Evolutionary conservation across 2,797 vertebrate genomes (phyloP), one percentile per base, ranked within the genome.

Genomic region (Adelosebastes latens): DNA sequence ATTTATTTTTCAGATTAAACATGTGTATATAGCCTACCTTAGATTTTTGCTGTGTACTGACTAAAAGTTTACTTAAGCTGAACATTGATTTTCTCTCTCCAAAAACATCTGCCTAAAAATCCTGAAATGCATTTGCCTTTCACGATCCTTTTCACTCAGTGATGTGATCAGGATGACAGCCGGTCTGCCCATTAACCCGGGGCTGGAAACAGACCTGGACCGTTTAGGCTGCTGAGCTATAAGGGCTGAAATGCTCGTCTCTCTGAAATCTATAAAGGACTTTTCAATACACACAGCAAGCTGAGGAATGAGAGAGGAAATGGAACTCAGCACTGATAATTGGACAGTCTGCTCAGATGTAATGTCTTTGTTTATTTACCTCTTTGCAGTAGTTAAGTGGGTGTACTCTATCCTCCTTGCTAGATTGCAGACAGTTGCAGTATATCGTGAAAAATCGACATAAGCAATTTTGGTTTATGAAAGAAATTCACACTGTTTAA

Each of bases 81-180:
- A 32, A 49, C 52, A 36, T 39, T 49, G 42, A 32, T 77, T 67
- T 56, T 58, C 22, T 42, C 25, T 53, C 24, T 58, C 11, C 8
- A 53, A 58, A 76, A 72, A 55, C 20, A 66, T 79, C 58, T 72
- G 24, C 5, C 12, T 27, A 12, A 9, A 75, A 72, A 52, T 56
- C 59, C 65, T 42, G 18, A 76, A 79, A 71, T 72, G 12, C 2
- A 4, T 79, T 69, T 66, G 62, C 32, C 61, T 82, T 79, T 87
- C 56, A 72, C 34, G 8, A 62, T 68, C 18, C 65, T 46, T 80
- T 76, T 75, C 67, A 29, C 42, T 55, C 20, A 7, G 79, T 79
- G 86, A 91, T 86, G 86, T 87, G 79, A 87, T 88, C 81, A 65
- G 77, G 75, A 83, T 79, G 88, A 79, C 72, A 65, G 74, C 59